A percentile compares a stretch with the other conserved stretches of the same genome.
These are phyloP conservation scores for Drosophila sucinea DNA, from an alignment of 1,140 invertebrate genomes.

Conservation along the genomic window DNA sequence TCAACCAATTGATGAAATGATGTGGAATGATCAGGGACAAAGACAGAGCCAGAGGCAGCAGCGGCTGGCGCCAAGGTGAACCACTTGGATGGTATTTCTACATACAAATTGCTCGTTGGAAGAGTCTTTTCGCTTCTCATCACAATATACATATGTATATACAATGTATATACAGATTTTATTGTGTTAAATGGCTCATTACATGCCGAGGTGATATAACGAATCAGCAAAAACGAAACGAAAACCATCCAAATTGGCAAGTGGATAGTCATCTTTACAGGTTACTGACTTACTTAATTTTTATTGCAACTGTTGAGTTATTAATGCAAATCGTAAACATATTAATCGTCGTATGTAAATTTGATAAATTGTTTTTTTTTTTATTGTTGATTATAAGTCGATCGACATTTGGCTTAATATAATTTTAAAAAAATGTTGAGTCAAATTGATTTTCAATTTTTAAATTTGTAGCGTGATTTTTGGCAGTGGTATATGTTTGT, in stretches of 20 bases:
- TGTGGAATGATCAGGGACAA: slow-evolving; percentile 47
- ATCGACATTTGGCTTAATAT: too few relatives aligned
- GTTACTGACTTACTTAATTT: slow-evolving; percentile 4
- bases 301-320: background rate
- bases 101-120: slow-evolving; percentile 13
- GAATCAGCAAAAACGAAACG: slow-evolving; percentile 11
- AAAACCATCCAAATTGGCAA: slow-evolving; percentile 1
- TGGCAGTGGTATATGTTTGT: too few relatives aligned
- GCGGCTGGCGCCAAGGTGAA: slow-evolving; percentile 54
- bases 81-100: slow-evolving; percentile 55
- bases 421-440: too few relatives aligned
- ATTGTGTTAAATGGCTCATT: slow-evolving; percentile 18
- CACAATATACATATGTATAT: slow-evolving; percentile 13
- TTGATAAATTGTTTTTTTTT: too few relatives aligned
- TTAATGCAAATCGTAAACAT: background rate
- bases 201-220: slow-evolving; percentile 1
- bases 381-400: too few relatives aligned
- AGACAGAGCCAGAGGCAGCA: slow-evolving; percentile 26
- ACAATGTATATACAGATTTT: slow-evolving; percentile 19
- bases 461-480: too few relatives aligned
- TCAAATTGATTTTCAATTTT: too few relatives aligned
- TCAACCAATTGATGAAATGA: slow-evolving; percentile 59
- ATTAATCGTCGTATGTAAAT: background rate
- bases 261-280: slow-evolving; percentile 18
- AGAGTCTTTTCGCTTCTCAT: slow-evolving; percentile 29